phyloP scores from a whole-genome alignment of 2,113 vertebrate genomes.

The Seriola dumerili region DNA sequence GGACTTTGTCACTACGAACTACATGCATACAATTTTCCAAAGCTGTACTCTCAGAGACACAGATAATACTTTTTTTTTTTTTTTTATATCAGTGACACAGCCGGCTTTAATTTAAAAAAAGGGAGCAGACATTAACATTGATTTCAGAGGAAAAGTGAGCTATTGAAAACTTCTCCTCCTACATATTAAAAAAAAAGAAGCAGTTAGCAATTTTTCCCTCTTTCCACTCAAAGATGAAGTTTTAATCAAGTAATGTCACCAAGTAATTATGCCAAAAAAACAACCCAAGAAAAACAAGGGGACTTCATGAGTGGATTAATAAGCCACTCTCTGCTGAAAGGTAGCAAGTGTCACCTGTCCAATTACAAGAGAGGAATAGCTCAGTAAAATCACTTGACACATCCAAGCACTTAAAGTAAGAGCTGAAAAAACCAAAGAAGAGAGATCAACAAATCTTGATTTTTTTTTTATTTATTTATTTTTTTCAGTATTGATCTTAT shows the following conservation, averaged over 20 bases:
- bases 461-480: neutral
- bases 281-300: conserved; percentile 33
- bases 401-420: conserved; percentile 28
- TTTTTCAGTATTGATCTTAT: neutral
- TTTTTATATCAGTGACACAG: neutral
- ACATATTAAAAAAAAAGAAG: neutral
- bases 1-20: conserved; percentile 24
- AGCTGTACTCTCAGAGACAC: conserved; percentile 18
- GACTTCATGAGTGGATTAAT: conserved; percentile 65
- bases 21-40: conserved; percentile 12
- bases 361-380: conserved; percentile 56
- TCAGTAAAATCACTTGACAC: conserved; percentile 48
- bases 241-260: conserved; percentile 64
- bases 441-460: conserved; percentile 7
- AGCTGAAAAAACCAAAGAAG: conserved; percentile 15
- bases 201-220: conserved; percentile 31
- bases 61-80: conserved; percentile 1
- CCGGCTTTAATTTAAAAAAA: conserved; percentile 32
- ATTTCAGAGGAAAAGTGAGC: conserved; percentile 34
- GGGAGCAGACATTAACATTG: conserved; percentile 31
- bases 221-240: conserved; percentile 13
- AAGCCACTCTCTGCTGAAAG: conserved; percentile 49
- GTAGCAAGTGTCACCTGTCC: conserved; percentile 48
- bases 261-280: conserved; percentile 54
- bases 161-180: conserved; percentile 1